Conservation (phyloP, 2,113 vertebrate genomes). For the Alethe diademata region DNA sequence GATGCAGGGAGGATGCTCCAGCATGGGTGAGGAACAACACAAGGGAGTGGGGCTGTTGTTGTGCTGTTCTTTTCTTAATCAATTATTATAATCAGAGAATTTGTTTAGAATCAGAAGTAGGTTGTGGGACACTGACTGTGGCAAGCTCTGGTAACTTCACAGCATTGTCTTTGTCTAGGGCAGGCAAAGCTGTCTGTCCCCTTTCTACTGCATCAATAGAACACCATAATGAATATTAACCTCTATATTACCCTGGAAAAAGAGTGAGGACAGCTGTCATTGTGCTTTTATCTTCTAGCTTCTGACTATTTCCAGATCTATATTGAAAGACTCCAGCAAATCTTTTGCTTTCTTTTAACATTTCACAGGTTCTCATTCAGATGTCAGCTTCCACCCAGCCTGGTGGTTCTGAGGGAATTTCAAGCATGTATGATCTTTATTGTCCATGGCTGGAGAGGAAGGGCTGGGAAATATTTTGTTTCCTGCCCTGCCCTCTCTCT, state of each 20-base stretch:
- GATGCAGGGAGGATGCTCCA: not conserved
- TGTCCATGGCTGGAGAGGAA: conserved; percentile 9
- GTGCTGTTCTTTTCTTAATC: not conserved
- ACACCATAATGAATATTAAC: not conserved
- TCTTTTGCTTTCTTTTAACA: too few relatives aligned
- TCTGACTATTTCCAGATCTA: not conserved
- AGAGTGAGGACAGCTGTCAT: not conserved
- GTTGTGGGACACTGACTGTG: not conserved
- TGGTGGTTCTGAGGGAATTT: not conserved
- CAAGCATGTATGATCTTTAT: not conserved
- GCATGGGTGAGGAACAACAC: not conserved
- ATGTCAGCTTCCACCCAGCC: not conserved
- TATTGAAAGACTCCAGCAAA: not conserved
- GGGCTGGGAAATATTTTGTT: not conserved
- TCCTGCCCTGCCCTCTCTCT: conserved; percentile 7
- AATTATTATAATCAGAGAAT: not conserved
- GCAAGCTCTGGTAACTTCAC: not conserved
- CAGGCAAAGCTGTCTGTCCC: not conserved
- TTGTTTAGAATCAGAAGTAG: not conserved
- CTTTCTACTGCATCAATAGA: not conserved
- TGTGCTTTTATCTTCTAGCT: not conserved
- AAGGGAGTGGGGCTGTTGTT: not conserved
- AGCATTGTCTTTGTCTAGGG: not conserved
- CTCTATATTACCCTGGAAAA: fast-evolving
- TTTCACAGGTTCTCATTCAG: not conserved